Base-by-base conservation (phyloP, 2,888 invertebrate species). In the Limnephilus lunatus region DNA sequence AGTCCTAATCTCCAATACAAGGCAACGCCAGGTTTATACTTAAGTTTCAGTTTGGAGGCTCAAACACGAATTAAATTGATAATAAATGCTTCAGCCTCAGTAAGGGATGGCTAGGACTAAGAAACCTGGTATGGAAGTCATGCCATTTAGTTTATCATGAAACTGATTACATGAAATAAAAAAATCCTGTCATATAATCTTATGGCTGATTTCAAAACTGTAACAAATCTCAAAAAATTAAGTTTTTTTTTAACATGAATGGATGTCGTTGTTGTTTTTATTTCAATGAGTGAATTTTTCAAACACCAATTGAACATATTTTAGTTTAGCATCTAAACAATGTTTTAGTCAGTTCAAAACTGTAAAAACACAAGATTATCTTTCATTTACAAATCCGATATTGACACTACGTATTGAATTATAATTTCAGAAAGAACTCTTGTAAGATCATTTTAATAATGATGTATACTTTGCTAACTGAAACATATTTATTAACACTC, bases 1-100 rank as follows among this genome's bases (percentile, higher is more conserved):
- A 44, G 39, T 86, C 44, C 86, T 86, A 86, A 86, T 86, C 86
- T 86, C 86, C 11, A 86, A 86, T n/a, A 48, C 44, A 30, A 14
- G 48, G 4, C 44, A 44, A 44, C 30, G 39, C 44, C 30, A 30
- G 44, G 44, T 30, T 68, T 68, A 68, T 68, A 68, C 68, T 82
- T 82, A 32, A 82, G 82, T 32, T 82, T 15, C 15, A 82, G 68
- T 68, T 25, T 68, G 9, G 25, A n/a, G n/a, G 68, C 25, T 68
- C 25, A 68, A 68, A 68, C 68, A 68, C 25, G 68, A 68, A 68
- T 68, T 68, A 68, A 68, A 68, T n/a, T 68, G 68, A 68, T 68
- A 68, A 68, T 68, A 68, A 68, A n/a, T 68, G 68, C 7, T 68
- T n/a, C 4, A 68, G 68, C 25, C 25, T n/a, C 68, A 68, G 68